Conservation (phyloP, 1,140 invertebrate genomes). For the Drosophila eugracilis region DNA sequence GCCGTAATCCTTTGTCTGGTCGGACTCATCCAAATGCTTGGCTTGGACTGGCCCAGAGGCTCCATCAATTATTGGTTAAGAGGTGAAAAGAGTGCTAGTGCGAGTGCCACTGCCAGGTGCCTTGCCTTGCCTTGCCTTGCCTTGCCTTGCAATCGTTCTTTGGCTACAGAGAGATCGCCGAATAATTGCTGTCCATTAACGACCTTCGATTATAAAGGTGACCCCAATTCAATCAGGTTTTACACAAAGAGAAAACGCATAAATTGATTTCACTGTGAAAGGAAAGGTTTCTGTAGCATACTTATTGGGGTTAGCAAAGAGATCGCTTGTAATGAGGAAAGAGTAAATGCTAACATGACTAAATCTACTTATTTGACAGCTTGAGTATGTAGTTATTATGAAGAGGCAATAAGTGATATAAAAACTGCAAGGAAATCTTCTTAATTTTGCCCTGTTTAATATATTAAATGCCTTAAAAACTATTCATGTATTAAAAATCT, state of each 20-base stretch:
- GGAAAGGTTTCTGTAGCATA: background rate
- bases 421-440: too few relatives aligned
- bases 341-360: too few relatives aligned
- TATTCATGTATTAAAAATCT: too few relatives aligned
- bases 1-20: conserved; percentile 17
- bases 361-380: too few relatives aligned
- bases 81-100: conserved; percentile 6
- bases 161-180: conserved; percentile 2
- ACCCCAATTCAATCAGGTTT: conserved; percentile 6
- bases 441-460: too few relatives aligned
- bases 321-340: background rate
- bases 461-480: too few relatives aligned
- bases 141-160: background rate
- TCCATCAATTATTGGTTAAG: conserved; percentile 38
- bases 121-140: too few relatives aligned
- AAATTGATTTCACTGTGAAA: background rate
- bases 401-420: too few relatives aligned
- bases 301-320: background rate
- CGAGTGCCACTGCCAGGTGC: too few relatives aligned
- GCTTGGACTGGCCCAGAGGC: conserved; percentile 22
- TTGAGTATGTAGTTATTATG: too few relatives aligned
- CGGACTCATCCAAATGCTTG: conserved; percentile 11
- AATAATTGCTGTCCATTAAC: conserved; percentile 11
- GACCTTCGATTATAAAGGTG: conserved; percentile 5
- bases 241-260: background rate